Conservation (phyloP, 2,113 vertebrate species). For the Peromyscus californicus region DNA sequence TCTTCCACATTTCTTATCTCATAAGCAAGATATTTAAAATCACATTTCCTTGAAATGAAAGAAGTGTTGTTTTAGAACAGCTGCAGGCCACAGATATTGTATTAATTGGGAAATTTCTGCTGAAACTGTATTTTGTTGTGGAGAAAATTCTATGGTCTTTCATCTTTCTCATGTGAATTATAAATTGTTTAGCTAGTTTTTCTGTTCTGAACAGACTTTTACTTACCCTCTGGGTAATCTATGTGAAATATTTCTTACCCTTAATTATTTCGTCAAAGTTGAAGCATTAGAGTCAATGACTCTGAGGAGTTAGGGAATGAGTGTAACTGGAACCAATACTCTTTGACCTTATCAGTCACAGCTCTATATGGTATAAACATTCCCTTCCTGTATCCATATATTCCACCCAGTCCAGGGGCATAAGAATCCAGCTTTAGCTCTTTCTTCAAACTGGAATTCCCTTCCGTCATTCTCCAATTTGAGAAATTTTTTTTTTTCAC, state of each 20-base stretch:
- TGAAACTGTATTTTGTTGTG: constrained; percentile 14
- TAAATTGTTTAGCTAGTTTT: background rate
- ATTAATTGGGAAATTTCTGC: constrained; percentile 38
- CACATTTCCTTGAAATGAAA: constrained; percentile 29
- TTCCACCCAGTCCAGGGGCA: background rate
- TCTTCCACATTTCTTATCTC: background rate
- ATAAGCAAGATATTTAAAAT: constrained; percentile 37
- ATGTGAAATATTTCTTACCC: background rate
- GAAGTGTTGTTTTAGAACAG: constrained; percentile 9
- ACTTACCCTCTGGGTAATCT: background rate
- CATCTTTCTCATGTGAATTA: background rate
- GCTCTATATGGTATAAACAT: background rate
- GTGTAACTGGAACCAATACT: background rate
- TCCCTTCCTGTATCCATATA: background rate
- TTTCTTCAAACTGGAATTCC: background rate
- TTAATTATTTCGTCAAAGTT: background rate
- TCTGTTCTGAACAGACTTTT: background rate
- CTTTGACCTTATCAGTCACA: too few relatives aligned
- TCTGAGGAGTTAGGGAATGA: background rate
- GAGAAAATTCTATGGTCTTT: background rate
- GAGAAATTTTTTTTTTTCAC: background rate
- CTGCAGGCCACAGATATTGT: background rate
- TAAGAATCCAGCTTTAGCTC: background rate
- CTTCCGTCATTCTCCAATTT: background rate
- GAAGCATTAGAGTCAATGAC: background rate